These are phyloP conservation scores for Carassius gibelio DNA, from an alignment of 2,113 vertebrate species.

Conservation along the genomic window DNA sequence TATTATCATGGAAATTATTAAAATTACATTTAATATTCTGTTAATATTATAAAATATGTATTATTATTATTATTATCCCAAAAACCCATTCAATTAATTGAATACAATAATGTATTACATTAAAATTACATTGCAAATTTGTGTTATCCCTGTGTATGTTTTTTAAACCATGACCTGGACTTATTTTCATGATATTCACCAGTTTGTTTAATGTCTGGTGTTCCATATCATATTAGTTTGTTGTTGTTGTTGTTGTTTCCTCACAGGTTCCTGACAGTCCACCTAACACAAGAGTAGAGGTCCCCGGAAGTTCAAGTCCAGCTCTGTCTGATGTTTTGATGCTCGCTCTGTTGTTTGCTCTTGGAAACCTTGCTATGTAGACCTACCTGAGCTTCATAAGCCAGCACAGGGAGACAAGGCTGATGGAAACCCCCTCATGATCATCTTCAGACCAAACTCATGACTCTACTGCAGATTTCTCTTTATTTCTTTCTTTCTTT, in stretches of 20 bases:
- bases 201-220: neutral
- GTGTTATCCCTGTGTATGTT: neutral
- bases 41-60: no score
- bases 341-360: constrained; percentile 5
- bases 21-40: neutral
- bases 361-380: constrained; percentile 30
- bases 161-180: constrained; percentile 1
- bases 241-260: neutral
- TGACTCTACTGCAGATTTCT: constrained; percentile 49
- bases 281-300: constrained; percentile 3
- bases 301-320: neutral
- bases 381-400: constrained; percentile 8
- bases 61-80: no score
- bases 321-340: neutral
- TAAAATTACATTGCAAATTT: neutral
- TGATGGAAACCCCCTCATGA: neutral
- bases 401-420: constrained; percentile 32
- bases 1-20: neutral
- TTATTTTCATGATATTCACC: neutral
- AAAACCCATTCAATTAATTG: neutral
- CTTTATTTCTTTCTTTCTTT: neutral
- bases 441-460: constrained; percentile 32
- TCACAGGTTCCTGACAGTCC: constrained; percentile 21
- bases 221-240: neutral
- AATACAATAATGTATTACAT: neutral